Base-by-base conservation (phyloP, 2,797 vertebrate species). In the Scleropages formosus region DNA sequence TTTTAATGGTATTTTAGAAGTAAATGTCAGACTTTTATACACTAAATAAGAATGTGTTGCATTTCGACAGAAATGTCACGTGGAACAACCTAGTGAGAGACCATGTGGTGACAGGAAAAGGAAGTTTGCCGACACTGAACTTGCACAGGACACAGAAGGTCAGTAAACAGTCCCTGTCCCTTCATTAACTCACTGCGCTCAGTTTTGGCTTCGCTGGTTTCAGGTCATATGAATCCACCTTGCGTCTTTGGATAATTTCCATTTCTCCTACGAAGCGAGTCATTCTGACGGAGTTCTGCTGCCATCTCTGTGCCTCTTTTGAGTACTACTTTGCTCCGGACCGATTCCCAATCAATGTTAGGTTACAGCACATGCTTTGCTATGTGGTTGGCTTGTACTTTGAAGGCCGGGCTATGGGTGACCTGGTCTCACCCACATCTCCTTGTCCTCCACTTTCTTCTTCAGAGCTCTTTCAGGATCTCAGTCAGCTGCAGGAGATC, bases 91-190 rank as follows among this genome's bases (percentile, higher is more conserved):
- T n/a, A 86, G 88, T 76, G 88, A 87, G 73, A 88, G 90, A 75
- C 87, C 83, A 12, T 83, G 92, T 26, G 89, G 81, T 31, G 93
- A 95, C 47, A 90, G 95, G 77, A 96, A 96, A 87, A 94, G 95
- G 87, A 97, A 95, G 85, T 95, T 95, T 83, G 87, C 95, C 87
- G 95, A 96, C 80, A 93, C 91, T 0, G 95, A 95, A 84, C 90
- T 98, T 84, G 96, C 94, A 80, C 96, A 96, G 31, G 95, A 97
- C 90, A 96, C 96, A 3, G 96, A 98, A 91, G 96, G 96, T 96
- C 90, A 79, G 51, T 24, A 76, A 20, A 69, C 8, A n/a, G 70
- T 63, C 72, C 27, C 58, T 64, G 7, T 65, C 56, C 63, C 51
- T 66, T 56, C 68, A 26, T 44, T 47, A n/a, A 59, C 78, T n/a